Evolutionary conservation across 2,113 vertebrate species (phyloP), one percentile per base, ranked within the genome.

Genomic region (Saccopteryx leptura): DNA sequence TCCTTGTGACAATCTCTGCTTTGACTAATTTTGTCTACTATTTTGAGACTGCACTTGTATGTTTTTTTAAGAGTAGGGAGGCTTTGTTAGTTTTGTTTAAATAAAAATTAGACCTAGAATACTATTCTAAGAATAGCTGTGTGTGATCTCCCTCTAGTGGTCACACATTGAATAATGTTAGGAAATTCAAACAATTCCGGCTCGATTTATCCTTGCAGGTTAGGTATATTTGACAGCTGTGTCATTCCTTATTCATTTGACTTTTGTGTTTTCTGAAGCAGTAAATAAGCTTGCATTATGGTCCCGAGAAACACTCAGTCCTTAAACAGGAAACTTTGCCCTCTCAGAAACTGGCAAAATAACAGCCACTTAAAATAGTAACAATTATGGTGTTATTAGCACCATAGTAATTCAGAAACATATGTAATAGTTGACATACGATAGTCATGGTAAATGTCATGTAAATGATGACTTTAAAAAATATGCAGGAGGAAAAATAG

Each of bases 121-220:
- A 50, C 1, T 79, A 7, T 39, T 85, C 76, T 80, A 19, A 65
- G 21, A 82, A 81, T 5, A 74, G 82, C 78, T 93, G 21, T 58
- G 1, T 71, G 84, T 26, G 87, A n/a, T 58, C 81, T 4, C 94
- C 97, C 95, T 91, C 97, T 97, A 95, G 94, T 96, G 97, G 94
- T 19, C 54, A 95, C 54, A 95, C 4, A 56, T 15, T 54, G 46
- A 88, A 23, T 69, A 96, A 94, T 75, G 48, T 39, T 50, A n/a
- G 9, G 2, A 82, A 68, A 71, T 50, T 52, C 19, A 24, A 69
- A 19, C 9, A 39, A 7, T 60, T 89, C 46, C 63, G 82, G 46
- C 28, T 9, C 13, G 26, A 68, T 4, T n/a, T 80, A 19, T 9
- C 11, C 8, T 0, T 3, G 61, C 56, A 65, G 58, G 4, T 23